Percentiles rank a stretch among this genome's conserved stretches.
Conservation (phyloP, 2,888 invertebrate genomes). For the Schizaphis graminum region DNA sequence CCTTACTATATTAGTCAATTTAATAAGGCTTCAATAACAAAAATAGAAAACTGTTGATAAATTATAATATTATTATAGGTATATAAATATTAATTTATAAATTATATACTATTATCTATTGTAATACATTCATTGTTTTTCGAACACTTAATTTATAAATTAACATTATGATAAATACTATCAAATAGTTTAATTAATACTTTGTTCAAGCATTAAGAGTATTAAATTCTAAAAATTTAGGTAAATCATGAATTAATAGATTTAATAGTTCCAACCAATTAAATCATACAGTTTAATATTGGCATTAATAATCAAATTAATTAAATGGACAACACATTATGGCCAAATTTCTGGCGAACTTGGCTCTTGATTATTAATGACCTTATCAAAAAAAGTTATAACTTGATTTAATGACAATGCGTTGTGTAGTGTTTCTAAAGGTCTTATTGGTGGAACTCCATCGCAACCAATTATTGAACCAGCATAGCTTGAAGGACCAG, state of each 20-base stretch:
- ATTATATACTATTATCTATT: background rate
- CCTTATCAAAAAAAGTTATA: constrained; percentile 89
- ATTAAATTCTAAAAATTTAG: background rate
- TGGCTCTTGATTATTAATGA: constrained; percentile 72
- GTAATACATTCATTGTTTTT: constrained; percentile 1
- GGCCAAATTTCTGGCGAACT: constrained; percentile 61
- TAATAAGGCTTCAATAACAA: constrained; percentile 1
- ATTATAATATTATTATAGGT: constrained; percentile 19
- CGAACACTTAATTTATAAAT: background rate
- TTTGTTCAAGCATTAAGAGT: constrained; percentile 41
- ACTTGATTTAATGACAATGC: constrained; percentile 92
- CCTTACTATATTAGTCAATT: background rate
- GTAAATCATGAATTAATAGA: constrained; percentile 10
- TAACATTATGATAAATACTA: background rate
- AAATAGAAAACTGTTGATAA: background rate
- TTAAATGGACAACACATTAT: background rate
- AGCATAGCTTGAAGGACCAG: constrained; percentile 80
- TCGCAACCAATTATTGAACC: constrained; percentile 91
- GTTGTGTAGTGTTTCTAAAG: constrained; percentile 97
- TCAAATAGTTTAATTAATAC: background rate
- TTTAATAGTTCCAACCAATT: constrained; percentile 26
- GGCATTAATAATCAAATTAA: background rate
- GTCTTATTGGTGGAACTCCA: constrained; percentile 94
- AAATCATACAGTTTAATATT: constrained; percentile 18
- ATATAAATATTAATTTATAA: constrained; percentile 7